Percentiles rank a stretch among this genome's conserved stretches.
Evolutionary conservation across 2,888 invertebrate species (phyloP).

Genomic region (Cosmopolites sordidus): DNA sequence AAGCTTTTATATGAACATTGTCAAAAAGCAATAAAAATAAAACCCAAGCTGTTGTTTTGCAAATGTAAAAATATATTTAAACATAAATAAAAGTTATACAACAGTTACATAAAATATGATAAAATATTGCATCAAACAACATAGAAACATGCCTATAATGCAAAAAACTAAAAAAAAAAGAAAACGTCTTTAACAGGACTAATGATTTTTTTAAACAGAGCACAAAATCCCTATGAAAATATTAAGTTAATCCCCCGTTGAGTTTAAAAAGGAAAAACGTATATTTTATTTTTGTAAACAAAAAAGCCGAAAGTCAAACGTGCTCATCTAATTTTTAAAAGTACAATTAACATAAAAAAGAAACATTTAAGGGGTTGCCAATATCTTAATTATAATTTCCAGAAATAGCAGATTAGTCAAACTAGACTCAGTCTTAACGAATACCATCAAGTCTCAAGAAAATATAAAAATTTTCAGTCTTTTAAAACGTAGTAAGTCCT

Average conservation of each 20-base stretch:
- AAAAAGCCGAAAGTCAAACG: background rate
- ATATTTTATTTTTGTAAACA: background rate
- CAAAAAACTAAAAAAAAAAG: conserved; percentile 46
- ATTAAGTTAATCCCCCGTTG: background rate
- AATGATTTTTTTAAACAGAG: conserved; percentile 10
- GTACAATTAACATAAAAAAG: conserved; percentile 3
- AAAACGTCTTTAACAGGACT: conserved; percentile 39
- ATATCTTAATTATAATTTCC: conserved; percentile 29
- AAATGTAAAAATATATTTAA: conserved; percentile 52
- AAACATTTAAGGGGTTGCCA: conserved; percentile 47
- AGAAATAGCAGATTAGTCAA: conserved; percentile 49
- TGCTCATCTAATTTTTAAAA: conserved; percentile 2
- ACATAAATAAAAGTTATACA: conserved; percentile 51
- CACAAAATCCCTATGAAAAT: conserved; percentile 7
- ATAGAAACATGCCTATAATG: conserved; percentile 48
- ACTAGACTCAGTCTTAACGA: conserved; percentile 42
- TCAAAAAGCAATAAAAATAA: conserved; percentile 40
- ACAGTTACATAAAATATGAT: conserved; percentile 51
- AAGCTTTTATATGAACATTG: conserved; percentile 4
- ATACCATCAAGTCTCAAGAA: conserved; percentile 36
- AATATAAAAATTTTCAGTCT: conserved; percentile 38
- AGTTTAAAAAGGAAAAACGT: background rate
- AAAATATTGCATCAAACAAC: conserved; percentile 51
- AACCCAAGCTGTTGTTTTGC: conserved; percentile 48
- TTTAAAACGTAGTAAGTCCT: conserved; percentile 40